Conservation (phyloP, 1,140 invertebrate genomes). For the Brachionus angularis region DNA sequence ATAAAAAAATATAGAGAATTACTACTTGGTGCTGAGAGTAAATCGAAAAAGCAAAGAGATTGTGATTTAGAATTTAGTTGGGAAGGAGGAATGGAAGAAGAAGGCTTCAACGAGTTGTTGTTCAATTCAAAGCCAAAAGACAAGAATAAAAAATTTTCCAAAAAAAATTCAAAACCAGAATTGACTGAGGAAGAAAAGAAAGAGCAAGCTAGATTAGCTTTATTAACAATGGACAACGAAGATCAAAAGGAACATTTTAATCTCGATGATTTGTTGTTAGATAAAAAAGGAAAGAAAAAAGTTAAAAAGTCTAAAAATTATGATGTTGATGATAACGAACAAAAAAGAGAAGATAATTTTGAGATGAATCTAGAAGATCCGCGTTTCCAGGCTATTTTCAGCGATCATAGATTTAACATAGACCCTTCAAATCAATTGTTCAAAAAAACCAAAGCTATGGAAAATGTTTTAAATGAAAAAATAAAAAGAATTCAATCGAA, state of each 20-base stretch:
- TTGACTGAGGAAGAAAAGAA: conserved; percentile 34
- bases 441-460: conserved; percentile 37
- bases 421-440: conserved; percentile 34
- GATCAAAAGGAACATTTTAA: conserved; percentile 40
- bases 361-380: conserved; percentile 11
- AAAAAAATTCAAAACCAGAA: not conserved
- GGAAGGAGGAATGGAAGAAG: conserved; percentile 8
- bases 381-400: conserved; percentile 41
- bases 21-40: not conserved
- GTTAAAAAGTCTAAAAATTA: not conserved
- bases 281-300: conserved; percentile 13
- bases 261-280: conserved; percentile 24
- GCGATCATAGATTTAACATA: conserved; percentile 29
- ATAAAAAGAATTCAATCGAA: conserved; percentile 3
- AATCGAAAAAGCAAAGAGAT: not conserved
- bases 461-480: conserved; percentile 40
- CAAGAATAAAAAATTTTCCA: conserved; percentile 11
- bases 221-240: conserved; percentile 35
- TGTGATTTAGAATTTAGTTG: conserved; percentile 35
- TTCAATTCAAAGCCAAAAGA: not conserved
- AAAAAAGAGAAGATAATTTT: conserved; percentile 25
- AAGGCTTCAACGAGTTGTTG: conserved; percentile 13
- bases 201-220: conserved; percentile 24
- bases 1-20: conserved; percentile 6
- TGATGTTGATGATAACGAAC: not conserved